Percentiles rank a stretch among this genome's conserved stretches.
phyloP scores from a whole-genome alignment of 1,140 invertebrate species.

The Sycophaga agraensis region DNA sequence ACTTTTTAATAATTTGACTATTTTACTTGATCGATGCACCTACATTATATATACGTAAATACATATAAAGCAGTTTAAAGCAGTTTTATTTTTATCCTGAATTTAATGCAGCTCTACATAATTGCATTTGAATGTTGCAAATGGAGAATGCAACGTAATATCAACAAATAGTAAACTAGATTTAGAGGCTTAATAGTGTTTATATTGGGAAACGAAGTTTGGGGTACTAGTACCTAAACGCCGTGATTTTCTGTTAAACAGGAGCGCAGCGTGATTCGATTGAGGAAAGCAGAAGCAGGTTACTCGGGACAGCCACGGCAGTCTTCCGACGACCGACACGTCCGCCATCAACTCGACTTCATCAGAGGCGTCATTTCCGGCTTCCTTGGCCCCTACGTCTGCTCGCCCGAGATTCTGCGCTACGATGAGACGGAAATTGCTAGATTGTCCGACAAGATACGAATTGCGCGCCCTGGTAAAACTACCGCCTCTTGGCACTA shows the following conservation, averaged over 20 bases:
- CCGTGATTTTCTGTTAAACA: slow-evolving; percentile 35
- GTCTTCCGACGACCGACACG: slow-evolving; percentile 40
- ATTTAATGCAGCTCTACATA: no score
- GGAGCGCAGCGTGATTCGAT: slow-evolving; percentile 53
- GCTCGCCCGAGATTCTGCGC: slow-evolving; percentile 46
- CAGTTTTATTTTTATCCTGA: no score
- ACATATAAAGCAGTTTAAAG: no score
- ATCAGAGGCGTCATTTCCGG: slow-evolving; percentile 50
- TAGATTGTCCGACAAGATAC: slow-evolving; percentile 37
- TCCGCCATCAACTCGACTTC: slow-evolving; percentile 51
- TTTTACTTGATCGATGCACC: no score
- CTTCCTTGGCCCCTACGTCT: slow-evolving; percentile 45
- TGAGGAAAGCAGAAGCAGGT: slow-evolving; percentile 46
- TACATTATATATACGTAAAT: no score
- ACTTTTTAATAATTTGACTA: no score
- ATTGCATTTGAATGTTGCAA: no score
- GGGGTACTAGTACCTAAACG: background rate
- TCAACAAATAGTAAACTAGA: no score
- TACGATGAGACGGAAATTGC: slow-evolving; percentile 33
- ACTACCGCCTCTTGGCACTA: background rate
- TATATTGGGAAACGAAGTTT: no score
- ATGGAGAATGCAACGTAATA: no score
- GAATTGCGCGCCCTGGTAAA: slow-evolving; percentile 42
- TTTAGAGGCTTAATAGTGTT: no score
- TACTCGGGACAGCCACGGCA: slow-evolving; percentile 8